A percentile compares a stretch with the other conserved stretches of the same genome.
These are phyloP conservation scores for Egretta garzetta DNA, from an alignment of 2,113 vertebrate genomes.

Conservation along the genomic window DNA sequence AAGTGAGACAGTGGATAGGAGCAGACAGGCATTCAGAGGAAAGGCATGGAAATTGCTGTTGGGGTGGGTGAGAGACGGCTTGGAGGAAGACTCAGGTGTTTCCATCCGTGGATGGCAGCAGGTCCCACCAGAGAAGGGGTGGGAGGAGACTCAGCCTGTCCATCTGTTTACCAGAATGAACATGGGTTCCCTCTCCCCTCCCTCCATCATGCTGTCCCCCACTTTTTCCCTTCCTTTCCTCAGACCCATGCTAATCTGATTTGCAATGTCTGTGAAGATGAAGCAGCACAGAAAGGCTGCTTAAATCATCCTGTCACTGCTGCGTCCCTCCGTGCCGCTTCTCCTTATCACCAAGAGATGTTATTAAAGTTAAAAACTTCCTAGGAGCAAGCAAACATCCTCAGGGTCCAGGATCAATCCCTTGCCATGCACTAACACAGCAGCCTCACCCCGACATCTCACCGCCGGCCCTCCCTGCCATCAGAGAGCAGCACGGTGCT, in stretches of 20 bases:
- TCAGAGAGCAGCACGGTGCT: not conserved
- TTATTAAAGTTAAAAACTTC: conserved; percentile 72
- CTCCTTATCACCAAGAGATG: conserved; percentile 28
- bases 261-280: conserved; percentile 64
- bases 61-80: not conserved
- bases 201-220: not conserved
- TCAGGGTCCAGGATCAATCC: not conserved
- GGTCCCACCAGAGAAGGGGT: not conserved
- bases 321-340: not conserved
- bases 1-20: not conserved
- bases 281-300: conserved; percentile 65
- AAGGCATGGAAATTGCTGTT: not conserved
- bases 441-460: not conserved
- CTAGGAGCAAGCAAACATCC: conserved; percentile 34
- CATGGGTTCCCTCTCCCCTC: not conserved
- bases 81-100: not conserved
- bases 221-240: not conserved
- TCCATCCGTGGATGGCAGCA: not conserved
- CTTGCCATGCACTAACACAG: not conserved
- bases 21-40: not conserved
- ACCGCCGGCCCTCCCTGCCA: not conserved
- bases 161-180: not conserved
- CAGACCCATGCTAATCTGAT: conserved; percentile 64
- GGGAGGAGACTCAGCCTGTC: not conserved
- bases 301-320: conserved; percentile 74